Percentiles rank a stretch among this genome's conserved stretches.
phyloP scores from a whole-genome alignment of 2,113 vertebrate genomes.

The Collichthys lucidus region DNA sequence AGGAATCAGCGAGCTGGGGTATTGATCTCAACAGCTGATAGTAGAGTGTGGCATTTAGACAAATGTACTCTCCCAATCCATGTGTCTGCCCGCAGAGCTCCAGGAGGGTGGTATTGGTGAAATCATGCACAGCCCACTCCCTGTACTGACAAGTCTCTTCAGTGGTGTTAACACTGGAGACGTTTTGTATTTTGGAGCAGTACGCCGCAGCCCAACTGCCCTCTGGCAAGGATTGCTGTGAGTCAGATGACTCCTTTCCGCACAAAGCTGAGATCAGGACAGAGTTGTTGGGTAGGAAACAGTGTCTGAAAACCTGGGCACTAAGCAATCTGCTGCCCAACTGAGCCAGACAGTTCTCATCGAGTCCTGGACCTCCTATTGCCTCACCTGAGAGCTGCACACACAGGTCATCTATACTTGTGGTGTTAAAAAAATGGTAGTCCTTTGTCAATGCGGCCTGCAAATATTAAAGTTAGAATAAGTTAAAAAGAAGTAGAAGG shows the following conservation, averaged over 20 bases:
- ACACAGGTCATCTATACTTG: slow-evolving; percentile 85
- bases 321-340: slow-evolving; percentile 81
- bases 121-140: slow-evolving; percentile 67
- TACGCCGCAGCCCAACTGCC: slow-evolving; percentile 84
- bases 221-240: slow-evolving; percentile 66
- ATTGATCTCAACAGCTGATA: slow-evolving; percentile 69
- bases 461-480: slow-evolving; percentile 31
- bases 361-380: slow-evolving; percentile 45
- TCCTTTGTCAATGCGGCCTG: slow-evolving; percentile 79
- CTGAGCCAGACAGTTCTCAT: slow-evolving; percentile 78
- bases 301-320: slow-evolving; percentile 85
- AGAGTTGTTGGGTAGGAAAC: slow-evolving; percentile 87
- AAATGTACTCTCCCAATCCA: slow-evolving; percentile 85
- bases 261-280: slow-evolving; percentile 82
- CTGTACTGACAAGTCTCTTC: slow-evolving; percentile 80
- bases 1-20: slow-evolving; percentile 80
- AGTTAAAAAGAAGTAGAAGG: background rate
- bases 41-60: slow-evolving; percentile 84
- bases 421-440: slow-evolving; percentile 79
- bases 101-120: slow-evolving; percentile 76
- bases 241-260: slow-evolving; percentile 54
- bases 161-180: slow-evolving; percentile 49
- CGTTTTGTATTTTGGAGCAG: slow-evolving; percentile 80
- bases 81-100: slow-evolving; percentile 74
- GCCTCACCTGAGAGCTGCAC: slow-evolving; percentile 70